Percentiles rank a stretch among this genome's conserved stretches.
phyloP scores from a whole-genome alignment of 92 coral and sea anemone genomes.

The Siderastrea siderea region DNA sequence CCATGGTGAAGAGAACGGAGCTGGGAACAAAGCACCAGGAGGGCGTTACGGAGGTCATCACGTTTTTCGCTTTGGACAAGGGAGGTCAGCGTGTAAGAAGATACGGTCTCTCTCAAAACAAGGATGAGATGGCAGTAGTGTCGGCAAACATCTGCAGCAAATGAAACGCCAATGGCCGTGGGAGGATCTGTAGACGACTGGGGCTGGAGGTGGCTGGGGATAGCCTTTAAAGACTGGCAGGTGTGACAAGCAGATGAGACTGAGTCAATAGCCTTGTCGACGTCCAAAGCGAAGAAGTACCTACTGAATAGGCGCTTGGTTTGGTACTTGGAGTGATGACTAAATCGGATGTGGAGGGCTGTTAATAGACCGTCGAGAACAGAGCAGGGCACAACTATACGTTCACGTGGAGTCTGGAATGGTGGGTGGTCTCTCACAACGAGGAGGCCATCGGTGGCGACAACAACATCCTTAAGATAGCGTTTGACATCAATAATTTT shows the following conservation, averaged over 20 bases:
- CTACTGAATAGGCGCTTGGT: slow-evolving; percentile 38
- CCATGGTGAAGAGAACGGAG: slow-evolving; percentile 32
- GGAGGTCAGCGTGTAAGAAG: not conserved
- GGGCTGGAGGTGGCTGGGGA: slow-evolving; percentile 48
- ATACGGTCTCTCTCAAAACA: slow-evolving; percentile 21
- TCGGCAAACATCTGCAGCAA: slow-evolving; percentile 40
- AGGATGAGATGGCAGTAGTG: slow-evolving; percentile 43
- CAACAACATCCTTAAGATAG: not conserved
- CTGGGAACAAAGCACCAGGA: slow-evolving; percentile 36
- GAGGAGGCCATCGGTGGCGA: slow-evolving; percentile 22
- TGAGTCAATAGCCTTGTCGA: slow-evolving; percentile 41
- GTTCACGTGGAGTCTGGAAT: slow-evolving; percentile 15
- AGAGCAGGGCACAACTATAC: slow-evolving; percentile 19
- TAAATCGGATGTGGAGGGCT: slow-evolving; percentile 32
- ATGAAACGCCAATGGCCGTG: slow-evolving; percentile 36
- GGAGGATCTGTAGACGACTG: slow-evolving; percentile 12
- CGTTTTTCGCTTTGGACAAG: slow-evolving; percentile 32
- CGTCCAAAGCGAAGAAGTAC: slow-evolving; percentile 58
- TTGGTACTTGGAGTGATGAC: slow-evolving; percentile 55
- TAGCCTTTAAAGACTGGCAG: slow-evolving; percentile 33
- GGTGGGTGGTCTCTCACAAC: slow-evolving; percentile 36
- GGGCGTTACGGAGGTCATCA: slow-evolving; percentile 23
- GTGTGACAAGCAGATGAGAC: slow-evolving; percentile 49
- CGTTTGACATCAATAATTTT: too few relatives aligned
- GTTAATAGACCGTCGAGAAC: not conserved